Evolutionary conservation across 2,797 vertebrate species (phyloP).

Genomic region (Melanogrammus aeglefinus): DNA sequence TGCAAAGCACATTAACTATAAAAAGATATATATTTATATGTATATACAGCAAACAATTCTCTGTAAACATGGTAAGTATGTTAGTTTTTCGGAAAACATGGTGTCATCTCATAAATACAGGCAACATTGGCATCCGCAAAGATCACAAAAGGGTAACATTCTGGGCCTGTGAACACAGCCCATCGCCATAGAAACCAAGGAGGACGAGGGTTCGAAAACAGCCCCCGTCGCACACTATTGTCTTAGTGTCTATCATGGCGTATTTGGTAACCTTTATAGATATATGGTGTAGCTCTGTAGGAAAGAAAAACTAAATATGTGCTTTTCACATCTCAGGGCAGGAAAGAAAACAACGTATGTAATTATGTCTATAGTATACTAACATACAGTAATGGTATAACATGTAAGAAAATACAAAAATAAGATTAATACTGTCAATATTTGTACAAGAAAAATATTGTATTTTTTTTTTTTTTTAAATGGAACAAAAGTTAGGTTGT

Average conservation of each 20-base stretch:
- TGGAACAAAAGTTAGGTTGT: conserved; percentile 66
- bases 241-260: conserved; percentile 85
- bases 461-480: conserved; percentile 81
- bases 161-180: conserved; percentile 82
- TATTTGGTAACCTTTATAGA: conserved; percentile 94
- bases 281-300: conserved; percentile 84
- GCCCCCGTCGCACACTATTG: conserved; percentile 73
- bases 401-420: conserved; percentile 99
- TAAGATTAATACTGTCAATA: conserved; percentile 99
- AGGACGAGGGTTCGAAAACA: conserved; percentile 71
- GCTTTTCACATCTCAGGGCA: conserved; percentile 87
- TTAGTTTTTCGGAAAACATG: conserved; percentile 88
- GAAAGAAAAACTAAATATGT: conserved; percentile 75
- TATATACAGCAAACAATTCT: conserved; percentile 96
- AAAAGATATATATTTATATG: conserved; percentile 85
- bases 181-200: conserved; percentile 80
- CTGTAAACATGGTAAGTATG: conserved; percentile 98
- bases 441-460: conserved; percentile 98
- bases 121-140: conserved; percentile 93
- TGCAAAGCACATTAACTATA: conserved; percentile 92
- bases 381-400: conserved; percentile 97
- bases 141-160: conserved; percentile 88
- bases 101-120: conserved; percentile 92
- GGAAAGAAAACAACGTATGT: conserved; percentile 76
- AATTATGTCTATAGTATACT: conserved; percentile 87